These are phyloP conservation scores for Andinoacara biseriatus DNA, from an alignment of 2,113 vertebrate genomes.

Conservation along the genomic window DNA sequence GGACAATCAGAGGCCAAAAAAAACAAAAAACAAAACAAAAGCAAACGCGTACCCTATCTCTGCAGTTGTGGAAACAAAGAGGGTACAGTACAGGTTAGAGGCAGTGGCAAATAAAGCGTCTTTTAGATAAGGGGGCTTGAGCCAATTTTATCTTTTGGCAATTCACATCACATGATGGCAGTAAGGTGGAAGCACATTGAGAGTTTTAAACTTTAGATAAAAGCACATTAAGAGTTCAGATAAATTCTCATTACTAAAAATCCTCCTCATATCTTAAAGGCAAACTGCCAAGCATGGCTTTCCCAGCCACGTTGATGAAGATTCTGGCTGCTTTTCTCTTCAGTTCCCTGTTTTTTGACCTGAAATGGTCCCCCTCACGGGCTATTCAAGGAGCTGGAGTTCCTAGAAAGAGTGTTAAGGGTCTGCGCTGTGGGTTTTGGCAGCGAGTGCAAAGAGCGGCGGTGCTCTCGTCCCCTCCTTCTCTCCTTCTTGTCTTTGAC, in stretches of 20 bases:
- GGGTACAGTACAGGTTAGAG: background rate
- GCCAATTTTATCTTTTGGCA: background rate
- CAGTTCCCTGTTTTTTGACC: slow-evolving; percentile 41
- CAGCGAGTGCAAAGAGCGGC: slow-evolving; percentile 15
- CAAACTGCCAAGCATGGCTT: background rate
- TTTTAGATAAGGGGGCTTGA: background rate
- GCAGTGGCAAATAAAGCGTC: background rate
- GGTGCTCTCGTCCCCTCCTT: slow-evolving; percentile 24
- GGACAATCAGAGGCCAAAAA: slow-evolving; percentile 37
- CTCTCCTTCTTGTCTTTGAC: slow-evolving; percentile 18
- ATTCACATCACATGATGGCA: background rate
- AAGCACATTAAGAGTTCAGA: background rate
- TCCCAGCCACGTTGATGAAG: background rate
- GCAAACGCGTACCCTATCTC: slow-evolving; percentile 8
- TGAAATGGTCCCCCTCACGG: slow-evolving; percentile 33
- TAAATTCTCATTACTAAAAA: background rate
- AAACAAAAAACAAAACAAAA: slow-evolving; percentile 26
- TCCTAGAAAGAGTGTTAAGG: slow-evolving; percentile 73
- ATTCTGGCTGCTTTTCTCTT: slow-evolving; percentile 21
- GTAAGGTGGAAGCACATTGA: background rate
- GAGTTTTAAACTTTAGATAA: background rate
- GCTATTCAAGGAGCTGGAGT: slow-evolving; percentile 58
- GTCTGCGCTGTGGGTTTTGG: slow-evolving; percentile 60
- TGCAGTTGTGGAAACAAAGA: slow-evolving; percentile 30
- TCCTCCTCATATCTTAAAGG: background rate